Evolutionary conservation across 2,888 invertebrate species (phyloP), one percentile per base, ranked within the genome.

Genomic region (Mechanitis mazaeus): DNA sequence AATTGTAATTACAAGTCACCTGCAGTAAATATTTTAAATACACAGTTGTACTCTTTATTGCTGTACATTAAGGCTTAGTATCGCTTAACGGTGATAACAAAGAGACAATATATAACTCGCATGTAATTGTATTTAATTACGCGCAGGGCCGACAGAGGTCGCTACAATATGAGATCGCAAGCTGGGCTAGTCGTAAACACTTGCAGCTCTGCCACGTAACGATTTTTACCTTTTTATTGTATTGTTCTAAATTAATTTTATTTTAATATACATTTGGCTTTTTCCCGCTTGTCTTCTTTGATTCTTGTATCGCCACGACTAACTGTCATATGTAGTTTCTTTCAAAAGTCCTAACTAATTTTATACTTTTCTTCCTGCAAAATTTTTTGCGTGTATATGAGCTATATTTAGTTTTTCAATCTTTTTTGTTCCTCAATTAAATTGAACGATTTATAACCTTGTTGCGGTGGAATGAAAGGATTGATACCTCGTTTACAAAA

Each of bases 111-210:
- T 64, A 61, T 68, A 65, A 62, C 64, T 60, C 56, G 63, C 62
- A 61, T 58, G 64, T 64, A 69, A 69, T 68, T 63, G 63, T 63
- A 69, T 69, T 67, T 69, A 69, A 69, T 69, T 69, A 66, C 60
- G 54, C 54, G 45, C 45, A 42, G 42, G 38, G 42, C 42, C 9
- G 64, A 58, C 64, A 66, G 63, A 64, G 65, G 69, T 58, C 64
- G 61, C 55, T 62, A 56, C 64, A 60, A 57, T 64, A 64, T 62
- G 66, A 60, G 62, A 64, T 62, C 62, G 65, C 60, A 59, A 20
- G 64, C 66, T 64, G 54, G 64, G 60, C 66, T 57, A 46, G 64
- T 55, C 61, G 67, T 66, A 64, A 65, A 57, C 63, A 64, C 62
- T 50, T 50, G 9, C 9, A 50, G 31, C 31, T 50, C 2, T 50